Percentiles rank a stretch among this genome's conserved stretches.
These are phyloP conservation scores for Lepisosteus oculatus DNA, from an alignment of 2,113 vertebrate genomes.

Conservation along the genomic window DNA sequence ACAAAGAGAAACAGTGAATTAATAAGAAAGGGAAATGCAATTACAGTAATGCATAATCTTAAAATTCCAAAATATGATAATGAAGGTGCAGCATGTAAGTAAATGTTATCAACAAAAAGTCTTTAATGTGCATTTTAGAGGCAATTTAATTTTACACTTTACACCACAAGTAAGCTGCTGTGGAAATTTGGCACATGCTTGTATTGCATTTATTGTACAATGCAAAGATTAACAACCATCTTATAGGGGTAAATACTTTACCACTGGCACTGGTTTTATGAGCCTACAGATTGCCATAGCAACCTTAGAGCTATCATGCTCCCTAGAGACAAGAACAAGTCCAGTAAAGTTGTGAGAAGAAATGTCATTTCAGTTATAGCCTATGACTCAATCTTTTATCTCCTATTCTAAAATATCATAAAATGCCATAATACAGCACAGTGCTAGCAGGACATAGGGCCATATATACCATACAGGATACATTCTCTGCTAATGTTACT, in stretches of 20 bases:
- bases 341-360: constrained; percentile 35
- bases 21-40: too few species aligned
- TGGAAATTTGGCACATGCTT: constrained; percentile 22
- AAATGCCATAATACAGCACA: neutral
- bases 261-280: constrained; percentile 39
- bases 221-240: constrained; percentile 44
- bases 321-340: constrained; percentile 51
- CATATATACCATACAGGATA: constrained; percentile 16
- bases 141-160: constrained; percentile 29
- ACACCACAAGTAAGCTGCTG: constrained; percentile 35
- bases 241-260: constrained; percentile 23
- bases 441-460: constrained; percentile 7
- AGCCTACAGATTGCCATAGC: constrained; percentile 47
- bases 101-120: too few species aligned
- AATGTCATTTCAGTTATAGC: constrained; percentile 48
- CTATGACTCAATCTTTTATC: constrained; percentile 28
- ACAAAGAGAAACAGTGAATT: too few species aligned
- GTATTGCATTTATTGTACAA: constrained; percentile 34
- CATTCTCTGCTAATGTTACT: neutral
- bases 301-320: constrained; percentile 37
- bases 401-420: constrained; percentile 28
- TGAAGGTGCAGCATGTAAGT: too few species aligned
- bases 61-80: too few species aligned
- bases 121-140: too few species aligned
- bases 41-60: too few species aligned